Conservation (phyloP, 2,888 invertebrate species). For the Megastigmus dorsalis region DNA sequence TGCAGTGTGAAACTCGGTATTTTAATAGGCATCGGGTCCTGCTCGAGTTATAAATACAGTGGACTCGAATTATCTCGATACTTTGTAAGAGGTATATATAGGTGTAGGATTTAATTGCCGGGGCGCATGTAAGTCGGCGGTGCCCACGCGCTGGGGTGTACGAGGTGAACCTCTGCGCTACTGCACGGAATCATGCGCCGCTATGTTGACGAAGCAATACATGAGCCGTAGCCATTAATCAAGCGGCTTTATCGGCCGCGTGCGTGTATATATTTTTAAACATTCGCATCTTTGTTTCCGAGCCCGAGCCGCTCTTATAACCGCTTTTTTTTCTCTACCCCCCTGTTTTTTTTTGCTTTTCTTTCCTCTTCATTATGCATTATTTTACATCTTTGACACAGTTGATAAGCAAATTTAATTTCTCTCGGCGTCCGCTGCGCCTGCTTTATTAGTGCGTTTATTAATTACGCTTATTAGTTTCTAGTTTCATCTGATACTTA, state of each 20-base stretch:
- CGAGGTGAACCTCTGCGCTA: too few relatives aligned
- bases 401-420: slow-evolving; percentile 43
- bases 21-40: slow-evolving; percentile 6
- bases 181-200: slow-evolving; percentile 9
- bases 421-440: slow-evolving; percentile 7
- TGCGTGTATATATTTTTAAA: slow-evolving; percentile 14
- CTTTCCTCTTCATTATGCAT: slow-evolving; percentile 9
- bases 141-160: too few relatives aligned
- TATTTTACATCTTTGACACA: slow-evolving; percentile 34
- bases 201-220: slow-evolving; percentile 40
- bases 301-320: neutral
- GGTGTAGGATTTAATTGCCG: slow-evolving; percentile 44
- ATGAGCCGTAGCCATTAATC: slow-evolving; percentile 33
- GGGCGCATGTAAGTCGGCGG: slow-evolving; percentile 37
- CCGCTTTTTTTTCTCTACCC: neutral
- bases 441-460: slow-evolving; percentile 15
- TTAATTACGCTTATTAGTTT: slow-evolving; percentile 1
- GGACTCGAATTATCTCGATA: slow-evolving; percentile 44
- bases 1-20: neutral
- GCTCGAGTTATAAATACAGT: too few relatives aligned
- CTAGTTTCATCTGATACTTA: too few relatives aligned
- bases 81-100: neutral
- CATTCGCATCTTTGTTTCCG: slow-evolving; percentile 24
- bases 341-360: neutral
- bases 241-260: slow-evolving; percentile 38